Base-by-base conservation (phyloP, 1,140 invertebrate genomes). In the Pseudomyrmex cubaensis region DNA sequence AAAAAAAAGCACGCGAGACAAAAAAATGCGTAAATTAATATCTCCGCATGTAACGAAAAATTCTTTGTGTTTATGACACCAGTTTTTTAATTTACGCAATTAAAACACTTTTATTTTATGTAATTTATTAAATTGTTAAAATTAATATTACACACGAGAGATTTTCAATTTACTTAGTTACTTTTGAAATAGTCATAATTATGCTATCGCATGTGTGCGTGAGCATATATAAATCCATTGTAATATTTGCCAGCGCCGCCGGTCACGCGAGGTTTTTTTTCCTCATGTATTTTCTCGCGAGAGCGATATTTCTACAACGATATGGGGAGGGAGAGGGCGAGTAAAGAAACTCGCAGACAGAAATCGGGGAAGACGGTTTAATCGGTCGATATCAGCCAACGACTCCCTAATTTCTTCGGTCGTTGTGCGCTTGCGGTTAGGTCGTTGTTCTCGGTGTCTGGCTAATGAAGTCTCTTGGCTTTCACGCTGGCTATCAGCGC, bases 321-420 rank as follows among this genome's bases (percentile, higher is more conserved):
- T 59, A 59, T 8, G 48, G 17, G 25, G 25, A 0, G 8, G 48
- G 25, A 2, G 0, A 35, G 25, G 0, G 8, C 12, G 10, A 8
- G 22, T 70, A 59, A 50, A 12, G 22, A 61, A n/a, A n/a, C 22
- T 35, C 13, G 66, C 66, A 59, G 66, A 82, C 17, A 17, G 57
- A 82, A 76, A 69, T 85, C 54, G 67, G 61, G 50, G 20, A 54
- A 17, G 20, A 50, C 10, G 10, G 48, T 46, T 72, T 22, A 48
- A 66, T 62, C 56, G 74, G 44, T 62, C 75, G 76, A 82, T 85
- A 82, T 86, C 76, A 56, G n/a, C 54, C 50, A 69, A 64, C n/a
- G 50, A 75, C 50, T 74, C 80, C 80, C 73, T 87, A 88, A 88
- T 88, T 88, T 88, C 85, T 78, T 87, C 35, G 75, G 85, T 75